Percentiles rank a stretch among this genome's conserved stretches.
These are phyloP conservation scores for Drosophila prosaltans DNA, from an alignment of 1,140 invertebrate genomes.

Conservation along the genomic window DNA sequence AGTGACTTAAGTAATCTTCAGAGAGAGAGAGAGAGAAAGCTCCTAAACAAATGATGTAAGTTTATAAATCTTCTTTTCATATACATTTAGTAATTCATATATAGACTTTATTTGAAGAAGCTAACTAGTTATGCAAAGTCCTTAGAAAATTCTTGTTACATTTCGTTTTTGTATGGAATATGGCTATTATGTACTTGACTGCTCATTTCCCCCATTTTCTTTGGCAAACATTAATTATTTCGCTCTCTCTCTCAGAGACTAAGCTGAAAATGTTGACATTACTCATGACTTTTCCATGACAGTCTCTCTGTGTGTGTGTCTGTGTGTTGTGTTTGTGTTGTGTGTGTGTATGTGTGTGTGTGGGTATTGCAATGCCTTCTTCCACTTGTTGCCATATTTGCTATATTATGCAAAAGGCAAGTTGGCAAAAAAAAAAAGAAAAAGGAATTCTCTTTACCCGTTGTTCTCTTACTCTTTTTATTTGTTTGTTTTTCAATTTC, in stretches of 20 bases:
- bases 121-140: constrained; percentile 11
- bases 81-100: neutral
- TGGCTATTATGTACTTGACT: constrained; percentile 41
- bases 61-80: constrained; percentile 3
- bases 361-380: constrained; percentile 50
- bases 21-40: neutral
- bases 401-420: constrained; percentile 53
- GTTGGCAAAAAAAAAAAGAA: constrained; percentile 26
- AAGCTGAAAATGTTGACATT: constrained; percentile 67
- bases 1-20: neutral
- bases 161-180: constrained; percentile 23
- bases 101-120: constrained; percentile 5
- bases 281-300: constrained; percentile 54
- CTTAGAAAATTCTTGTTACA: constrained; percentile 14
- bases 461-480: constrained; percentile 42
- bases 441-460: neutral
- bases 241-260: constrained; percentile 25
- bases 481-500: constrained; percentile 79
- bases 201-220: constrained; percentile 47
- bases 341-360: neutral
- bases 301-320: too few species aligned
- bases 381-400: constrained; percentile 37
- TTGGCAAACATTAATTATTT: constrained; percentile 70
- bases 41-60: neutral
- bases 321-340: neutral